Evolutionary conservation across 2,113 vertebrate genomes (phyloP), one percentile per base, ranked within the genome.

Genomic region (Himantopus leucocephalus): DNA sequence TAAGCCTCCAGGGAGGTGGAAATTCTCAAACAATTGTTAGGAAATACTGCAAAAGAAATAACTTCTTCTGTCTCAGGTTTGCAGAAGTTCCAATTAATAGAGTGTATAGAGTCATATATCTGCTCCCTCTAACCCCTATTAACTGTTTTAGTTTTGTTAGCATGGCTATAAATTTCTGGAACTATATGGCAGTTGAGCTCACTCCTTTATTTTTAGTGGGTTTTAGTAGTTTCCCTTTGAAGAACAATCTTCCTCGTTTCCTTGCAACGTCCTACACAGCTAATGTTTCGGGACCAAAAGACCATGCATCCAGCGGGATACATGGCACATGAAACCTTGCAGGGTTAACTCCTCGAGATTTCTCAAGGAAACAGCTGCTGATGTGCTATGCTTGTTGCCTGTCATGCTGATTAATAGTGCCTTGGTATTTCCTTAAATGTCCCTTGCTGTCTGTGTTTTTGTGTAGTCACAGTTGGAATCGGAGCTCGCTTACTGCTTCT

Each of bases 321-420:
- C 0, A 0, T 5, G 34, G 53, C 39, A 29, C 20, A 0, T 5
- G 52, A 41, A 67, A 1, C 17, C 35, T 68, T 1, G 5, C 73
- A 14, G 76, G 81, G 39, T n/a, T 21, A 16, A 12, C 20, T 66
- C 56, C 77, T 78, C 1, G 1, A 14, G 12, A 23, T 56, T 62
- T 35, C 91, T 67, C 22, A 15, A 15, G 74, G 87, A 34, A 80
- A 18, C 59, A 81, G 90, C 72, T 91, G 83, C 56, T 82, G 82
- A 8, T 47, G 76, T 39, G 68, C 92, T 7, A 2, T 17, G 64
- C 55, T 76, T 9, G 3, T 70, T 43, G 55, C 41, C 62, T 72
- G 8, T 62, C 66, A 8, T 14, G 41, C 4, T 50, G 68, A n/a
- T 90, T 41, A 7, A 12, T 26, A 41, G 27, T 22, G 84, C 68